These are phyloP conservation scores for Meiosimyza decipiens DNA, from an alignment of 2,888 invertebrate species.

Conservation along the genomic window DNA sequence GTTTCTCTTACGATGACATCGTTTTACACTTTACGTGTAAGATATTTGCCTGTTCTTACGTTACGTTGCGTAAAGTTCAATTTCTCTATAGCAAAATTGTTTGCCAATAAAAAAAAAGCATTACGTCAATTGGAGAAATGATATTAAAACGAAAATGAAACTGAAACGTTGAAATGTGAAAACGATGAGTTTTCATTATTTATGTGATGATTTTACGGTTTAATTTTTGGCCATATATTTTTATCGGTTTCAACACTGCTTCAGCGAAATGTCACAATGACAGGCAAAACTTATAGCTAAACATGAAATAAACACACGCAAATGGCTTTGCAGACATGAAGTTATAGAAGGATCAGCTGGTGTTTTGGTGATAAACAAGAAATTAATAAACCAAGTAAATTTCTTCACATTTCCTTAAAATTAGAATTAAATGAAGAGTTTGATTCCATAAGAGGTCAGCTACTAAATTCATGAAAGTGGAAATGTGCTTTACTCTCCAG, in stretches of 20 bases:
- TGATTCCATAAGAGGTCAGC: too few relatives aligned
- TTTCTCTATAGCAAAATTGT: background rate
- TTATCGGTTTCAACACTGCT: too few relatives aligned
- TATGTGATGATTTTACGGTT: background rate
- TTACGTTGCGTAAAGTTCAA: conserved; percentile 13
- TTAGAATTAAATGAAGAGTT: too few relatives aligned
- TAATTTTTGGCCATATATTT: background rate
- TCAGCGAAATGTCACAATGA: background rate
- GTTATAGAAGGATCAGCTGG: too few relatives aligned
- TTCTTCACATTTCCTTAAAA: too few relatives aligned
- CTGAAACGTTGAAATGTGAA: too few relatives aligned
- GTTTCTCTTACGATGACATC: conserved; percentile 13
- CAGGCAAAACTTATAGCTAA: conserved; percentile 4
- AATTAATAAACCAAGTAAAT: too few relatives aligned
- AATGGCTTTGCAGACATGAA: too few relatives aligned
- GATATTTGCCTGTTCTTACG: background rate
- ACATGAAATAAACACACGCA: too few relatives aligned
- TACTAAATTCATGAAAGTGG: too few relatives aligned
- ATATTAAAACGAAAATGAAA: conserved; percentile 13
- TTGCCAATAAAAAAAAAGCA: conserved; percentile 13
- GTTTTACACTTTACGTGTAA: conserved; percentile 6
- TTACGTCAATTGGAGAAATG: conserved; percentile 1
- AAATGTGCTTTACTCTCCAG: too few relatives aligned
- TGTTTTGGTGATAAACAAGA: too few relatives aligned
- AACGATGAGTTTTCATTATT: background rate